Evolutionary conservation across 2,113 vertebrate species (phyloP).

Genomic region (Symphodus melops): DNA sequence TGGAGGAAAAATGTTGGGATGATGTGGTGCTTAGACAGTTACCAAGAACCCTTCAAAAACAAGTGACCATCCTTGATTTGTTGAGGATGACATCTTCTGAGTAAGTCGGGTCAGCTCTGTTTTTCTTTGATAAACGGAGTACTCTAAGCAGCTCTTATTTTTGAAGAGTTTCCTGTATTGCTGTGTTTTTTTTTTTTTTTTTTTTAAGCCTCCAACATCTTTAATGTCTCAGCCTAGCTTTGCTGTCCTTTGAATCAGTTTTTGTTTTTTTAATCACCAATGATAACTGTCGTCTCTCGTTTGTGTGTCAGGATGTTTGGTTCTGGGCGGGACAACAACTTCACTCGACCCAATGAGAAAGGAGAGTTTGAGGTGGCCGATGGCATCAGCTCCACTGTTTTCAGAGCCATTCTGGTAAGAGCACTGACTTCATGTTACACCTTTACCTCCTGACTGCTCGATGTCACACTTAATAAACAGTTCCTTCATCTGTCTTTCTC

Average conservation of each 20-base stretch:
- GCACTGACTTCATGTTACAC: slow-evolving; percentile 13
- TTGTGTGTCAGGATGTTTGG: slow-evolving; percentile 91
- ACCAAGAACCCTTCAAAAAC: no score
- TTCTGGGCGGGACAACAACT: slow-evolving; percentile 96
- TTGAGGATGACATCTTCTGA: background rate
- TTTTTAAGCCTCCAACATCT: background rate
- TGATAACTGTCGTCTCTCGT: background rate
- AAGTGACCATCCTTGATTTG: no score
- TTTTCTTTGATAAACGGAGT: no score
- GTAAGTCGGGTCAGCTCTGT: no score
- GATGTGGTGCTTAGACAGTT: background rate
- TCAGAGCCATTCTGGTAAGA: slow-evolving; percentile 96
- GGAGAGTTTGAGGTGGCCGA: slow-evolving; percentile 98
- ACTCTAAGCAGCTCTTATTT: background rate
- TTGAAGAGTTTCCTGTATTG: background rate
- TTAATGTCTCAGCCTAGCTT: background rate
- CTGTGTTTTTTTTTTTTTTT: no score
- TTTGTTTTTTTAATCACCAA: background rate
- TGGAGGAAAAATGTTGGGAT: no score
- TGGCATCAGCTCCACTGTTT: slow-evolving; percentile 96
- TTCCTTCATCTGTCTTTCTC: no score
- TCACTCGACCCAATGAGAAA: slow-evolving; percentile 97
- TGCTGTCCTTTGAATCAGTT: background rate
- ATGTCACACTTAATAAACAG: background rate
- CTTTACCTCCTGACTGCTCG: background rate